phyloP scores from a whole-genome alignment of 2,888 invertebrate genomes.

The Phyto melanocephala region DNA sequence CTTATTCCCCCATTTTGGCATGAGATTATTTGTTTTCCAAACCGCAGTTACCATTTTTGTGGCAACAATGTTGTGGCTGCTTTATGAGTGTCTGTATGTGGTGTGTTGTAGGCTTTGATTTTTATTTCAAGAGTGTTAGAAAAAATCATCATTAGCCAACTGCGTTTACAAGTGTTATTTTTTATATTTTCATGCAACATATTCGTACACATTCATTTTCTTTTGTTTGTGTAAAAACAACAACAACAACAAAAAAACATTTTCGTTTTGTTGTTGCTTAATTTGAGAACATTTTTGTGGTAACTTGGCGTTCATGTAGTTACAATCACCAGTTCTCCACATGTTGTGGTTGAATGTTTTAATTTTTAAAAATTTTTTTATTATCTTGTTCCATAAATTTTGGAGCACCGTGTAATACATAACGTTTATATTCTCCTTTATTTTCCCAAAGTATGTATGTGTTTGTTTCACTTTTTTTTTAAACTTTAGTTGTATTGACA shows the following conservation, averaged over 20 bases:
- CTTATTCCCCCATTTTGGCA: not conserved
- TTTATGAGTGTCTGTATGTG: not conserved
- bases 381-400: not conserved
- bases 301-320: not conserved
- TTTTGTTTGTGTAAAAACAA: not conserved
- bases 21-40: not conserved
- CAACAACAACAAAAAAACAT: slow-evolving; percentile 17
- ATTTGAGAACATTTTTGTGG: not conserved
- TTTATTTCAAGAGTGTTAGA: slow-evolving; percentile 3
- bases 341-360: slow-evolving; percentile 60
- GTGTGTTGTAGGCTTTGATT: not conserved
- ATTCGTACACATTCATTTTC: not conserved
- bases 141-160: slow-evolving; percentile 40
- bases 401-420: slow-evolving; percentile 1
- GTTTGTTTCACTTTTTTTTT: not conserved
- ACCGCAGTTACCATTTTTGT: slow-evolving; percentile 36
- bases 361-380: slow-evolving; percentile 21
- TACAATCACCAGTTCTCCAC: slow-evolving; percentile 46
- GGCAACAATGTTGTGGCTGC: slow-evolving; percentile 21
- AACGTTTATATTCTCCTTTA: not conserved
- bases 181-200: slow-evolving; percentile 13
- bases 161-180: slow-evolving; percentile 20
- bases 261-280: slow-evolving; percentile 3
- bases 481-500: slow-evolving; percentile 43
- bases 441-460: not conserved